Evolutionary conservation across 2,888 invertebrate genomes (phyloP), one percentile per base, ranked within the genome.

Genomic region (Hipparchia sbordonii): DNA sequence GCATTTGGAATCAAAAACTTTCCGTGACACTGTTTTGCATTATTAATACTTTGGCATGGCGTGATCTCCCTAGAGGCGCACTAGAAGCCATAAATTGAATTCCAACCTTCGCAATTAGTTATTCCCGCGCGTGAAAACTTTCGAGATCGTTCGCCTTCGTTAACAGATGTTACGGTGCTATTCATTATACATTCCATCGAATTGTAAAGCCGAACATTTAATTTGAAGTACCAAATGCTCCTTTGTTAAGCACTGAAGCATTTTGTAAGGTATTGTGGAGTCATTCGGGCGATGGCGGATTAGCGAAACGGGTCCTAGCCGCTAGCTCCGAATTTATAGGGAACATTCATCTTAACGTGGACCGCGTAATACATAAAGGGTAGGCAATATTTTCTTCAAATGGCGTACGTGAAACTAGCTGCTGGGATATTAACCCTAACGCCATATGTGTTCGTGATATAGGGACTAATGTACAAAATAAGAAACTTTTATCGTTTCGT

Each of bases 71-170:
- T 84, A 86, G 90, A 92, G 91, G 89, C 90, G 88, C 87, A 92
- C 92, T 91, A 92, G 92, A 89, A 91, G 90, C 91, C 87, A 93
- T 92, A 93, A 93, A 93, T 93, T 93, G 93, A 92, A 93, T 93
- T 92, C 89, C 90, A 91, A 90, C 92, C 92, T 92, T 93, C 91
- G 93, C 93, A 93, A 93, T 93, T 93, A 93, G 93, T 93, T 92
- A 93, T 92, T 93, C 93, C 92, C 92, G 93, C 92, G 93, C 93
- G 93, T 93, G 93, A 93, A 92, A 93, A 93, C 93, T 93, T 93
- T 93, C 87, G 89, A 93, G 93, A 93, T 93, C 93, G 92, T 92
- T 92, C 90, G 93, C 93, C 91, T 93, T 93, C 93, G 93, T 93
- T 93, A 93, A 93, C 93, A 93, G 93, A 93, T 93, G 93, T 93